Percentiles rank a stretch among this genome's conserved stretches.
Conservation (phyloP, 2,888 invertebrate genomes). For the Calliopum simillimum region DNA sequence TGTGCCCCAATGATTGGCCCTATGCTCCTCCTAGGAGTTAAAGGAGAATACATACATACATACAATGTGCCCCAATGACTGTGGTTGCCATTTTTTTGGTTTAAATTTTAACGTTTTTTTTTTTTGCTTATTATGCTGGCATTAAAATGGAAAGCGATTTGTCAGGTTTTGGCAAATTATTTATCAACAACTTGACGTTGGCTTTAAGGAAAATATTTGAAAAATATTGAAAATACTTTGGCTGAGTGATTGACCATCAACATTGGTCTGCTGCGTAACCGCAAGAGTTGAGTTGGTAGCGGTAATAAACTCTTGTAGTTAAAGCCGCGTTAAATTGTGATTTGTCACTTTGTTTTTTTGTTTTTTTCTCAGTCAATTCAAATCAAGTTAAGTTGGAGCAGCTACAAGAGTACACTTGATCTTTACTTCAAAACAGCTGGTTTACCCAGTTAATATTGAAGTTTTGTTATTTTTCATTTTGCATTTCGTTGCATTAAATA, state of each 20-base stretch:
- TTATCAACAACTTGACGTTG: slow-evolving; percentile 45
- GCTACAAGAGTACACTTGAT: slow-evolving; percentile 27
- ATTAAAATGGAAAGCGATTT: slow-evolving; percentile 66
- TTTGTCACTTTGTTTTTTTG: not conserved
- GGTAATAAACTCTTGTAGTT: no score
- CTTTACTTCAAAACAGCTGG: no score
- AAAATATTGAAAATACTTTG: not conserved
- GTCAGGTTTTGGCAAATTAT: slow-evolving; percentile 62
- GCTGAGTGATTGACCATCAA: slow-evolving; percentile 36
- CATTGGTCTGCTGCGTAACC: slow-evolving; percentile 20
- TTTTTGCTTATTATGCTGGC: slow-evolving; percentile 30
- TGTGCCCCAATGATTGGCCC: not conserved
- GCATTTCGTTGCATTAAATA: no score
- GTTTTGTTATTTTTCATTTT: no score
- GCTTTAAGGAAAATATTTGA: not conserved
- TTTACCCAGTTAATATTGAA: no score
- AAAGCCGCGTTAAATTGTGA: no score
- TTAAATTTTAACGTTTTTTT: slow-evolving; percentile 1
- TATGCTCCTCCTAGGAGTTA: no score
- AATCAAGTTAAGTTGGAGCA: not conserved
- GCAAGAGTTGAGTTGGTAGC: slow-evolving; percentile 35
- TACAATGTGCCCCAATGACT: not conserved
- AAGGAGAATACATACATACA: no score
- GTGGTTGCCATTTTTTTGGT: slow-evolving; percentile 21
- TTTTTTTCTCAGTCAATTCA: not conserved